A percentile compares a stretch with the other conserved stretches of the same genome.
These are phyloP conservation scores for Drosophila tanythrix DNA, from an alignment of 2,888 invertebrate genomes.

Conservation along the genomic window DNA sequence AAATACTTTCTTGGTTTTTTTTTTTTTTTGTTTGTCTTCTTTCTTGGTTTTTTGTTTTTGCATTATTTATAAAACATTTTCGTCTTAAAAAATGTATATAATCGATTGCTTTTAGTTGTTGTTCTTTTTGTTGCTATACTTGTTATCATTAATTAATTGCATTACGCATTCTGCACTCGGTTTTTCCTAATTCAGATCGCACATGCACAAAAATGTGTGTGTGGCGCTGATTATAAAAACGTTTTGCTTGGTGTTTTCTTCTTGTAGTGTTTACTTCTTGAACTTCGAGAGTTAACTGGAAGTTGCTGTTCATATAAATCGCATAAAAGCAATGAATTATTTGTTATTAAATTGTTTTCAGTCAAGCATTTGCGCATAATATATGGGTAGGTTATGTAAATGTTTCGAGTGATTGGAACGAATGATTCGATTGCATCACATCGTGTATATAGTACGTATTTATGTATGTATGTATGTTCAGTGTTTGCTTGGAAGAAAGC, in stretches of 20 bases:
- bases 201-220: slow-evolving; percentile 54
- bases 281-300: slow-evolving; percentile 60
- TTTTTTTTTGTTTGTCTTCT: slow-evolving; percentile 37
- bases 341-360: slow-evolving; percentile 40
- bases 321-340: slow-evolving; percentile 57
- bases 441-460: slow-evolving; percentile 1
- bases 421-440: slow-evolving; percentile 26
- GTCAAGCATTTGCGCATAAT: slow-evolving; percentile 70
- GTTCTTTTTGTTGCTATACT: slow-evolving; percentile 44
- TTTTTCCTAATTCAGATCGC: slow-evolving; percentile 18
- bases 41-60: slow-evolving; percentile 45
- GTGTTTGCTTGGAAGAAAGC: slow-evolving; percentile 35
- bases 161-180: slow-evolving; percentile 36
- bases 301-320: slow-evolving; percentile 62
- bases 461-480: slow-evolving; percentile 1
- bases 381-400: slow-evolving; percentile 17
- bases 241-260: slow-evolving; percentile 50
- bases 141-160: slow-evolving; percentile 46
- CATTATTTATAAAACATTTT: slow-evolving; percentile 70
- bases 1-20: slow-evolving; percentile 73
- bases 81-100: slow-evolving; percentile 70
- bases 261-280: slow-evolving; percentile 53
- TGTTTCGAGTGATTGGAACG: slow-evolving; percentile 24
- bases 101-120: slow-evolving; percentile 78
- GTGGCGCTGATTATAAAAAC: slow-evolving; percentile 41